phyloP scores from a whole-genome alignment of 2,113 vertebrate species.

The Leucopsar rothschildi region DNA sequence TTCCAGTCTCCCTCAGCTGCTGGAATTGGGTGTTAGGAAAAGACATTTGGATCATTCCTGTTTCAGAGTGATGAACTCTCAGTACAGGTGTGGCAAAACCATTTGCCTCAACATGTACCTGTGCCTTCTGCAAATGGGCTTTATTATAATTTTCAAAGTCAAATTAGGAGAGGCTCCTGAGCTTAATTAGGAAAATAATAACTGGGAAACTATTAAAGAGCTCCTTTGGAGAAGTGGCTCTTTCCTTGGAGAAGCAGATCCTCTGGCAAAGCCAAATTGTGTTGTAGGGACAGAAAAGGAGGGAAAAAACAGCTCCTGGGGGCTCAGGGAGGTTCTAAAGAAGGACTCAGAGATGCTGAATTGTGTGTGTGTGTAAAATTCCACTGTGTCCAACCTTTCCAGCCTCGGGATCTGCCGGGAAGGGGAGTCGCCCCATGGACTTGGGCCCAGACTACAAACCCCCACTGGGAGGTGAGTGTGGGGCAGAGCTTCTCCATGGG shows the following conservation, averaged over 20 bases:
- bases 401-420: constrained; percentile 85
- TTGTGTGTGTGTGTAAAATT: neutral
- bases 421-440: constrained; percentile 75
- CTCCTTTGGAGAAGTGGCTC: neutral
- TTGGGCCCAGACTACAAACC: constrained; percentile 75
- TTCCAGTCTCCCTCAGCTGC: neutral
- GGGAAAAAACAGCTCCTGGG: neutral
- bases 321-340: neutral
- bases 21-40: neutral
- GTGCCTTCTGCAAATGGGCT: neutral
- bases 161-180: neutral
- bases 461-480: constrained; percentile 80
- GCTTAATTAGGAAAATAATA: neutral
- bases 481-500: neutral
- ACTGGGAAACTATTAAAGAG: neutral
- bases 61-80: neutral
- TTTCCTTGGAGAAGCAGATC: neutral
- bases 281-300: neutral
- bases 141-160: neutral
- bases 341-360: neutral
- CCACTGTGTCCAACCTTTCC: neutral
- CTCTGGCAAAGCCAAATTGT: neutral
- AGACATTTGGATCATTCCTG: neutral
- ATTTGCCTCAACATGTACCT: neutral
- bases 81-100: neutral